A percentile compares a stretch with the other conserved stretches of the same genome.
Evolutionary conservation across 2,888 invertebrate species (phyloP).

Genomic region (Altica lythri): DNA sequence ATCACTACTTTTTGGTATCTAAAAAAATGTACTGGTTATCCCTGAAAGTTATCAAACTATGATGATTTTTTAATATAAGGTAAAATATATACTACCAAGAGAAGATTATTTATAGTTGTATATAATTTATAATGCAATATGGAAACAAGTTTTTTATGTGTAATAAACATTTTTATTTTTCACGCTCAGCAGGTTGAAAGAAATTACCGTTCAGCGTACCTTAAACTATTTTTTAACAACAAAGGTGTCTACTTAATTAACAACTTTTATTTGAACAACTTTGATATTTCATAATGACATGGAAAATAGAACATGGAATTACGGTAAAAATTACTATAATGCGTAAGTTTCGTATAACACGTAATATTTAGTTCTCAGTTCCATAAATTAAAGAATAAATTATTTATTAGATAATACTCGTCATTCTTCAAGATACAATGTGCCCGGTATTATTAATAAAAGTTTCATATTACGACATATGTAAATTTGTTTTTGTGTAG

Average conservation of each 20-base stretch:
- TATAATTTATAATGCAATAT: too few relatives aligned
- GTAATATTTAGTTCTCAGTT: slow-evolving; percentile 8
- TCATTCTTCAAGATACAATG: slow-evolving; percentile 5
- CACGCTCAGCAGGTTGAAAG: slow-evolving; percentile 12
- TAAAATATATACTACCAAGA: too few relatives aligned
- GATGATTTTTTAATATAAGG: too few relatives aligned
- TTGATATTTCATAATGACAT: slow-evolving; percentile 15
- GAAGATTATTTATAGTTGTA: too few relatives aligned
- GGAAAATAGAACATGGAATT: slow-evolving; percentile 6
- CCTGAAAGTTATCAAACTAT: too few relatives aligned
- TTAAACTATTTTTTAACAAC: slow-evolving; percentile 1
- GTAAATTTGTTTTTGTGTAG: slow-evolving; percentile 5
- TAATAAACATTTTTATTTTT: slow-evolving; percentile 11
- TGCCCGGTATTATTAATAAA: background rate
- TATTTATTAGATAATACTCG: background rate
- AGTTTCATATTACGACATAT: slow-evolving; percentile 4
- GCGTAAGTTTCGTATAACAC: background rate
- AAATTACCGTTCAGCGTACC: slow-evolving; percentile 13
- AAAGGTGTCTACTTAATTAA: slow-evolving; percentile 13
- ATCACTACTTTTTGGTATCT: too few relatives aligned
- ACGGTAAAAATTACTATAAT: slow-evolving; percentile 12
- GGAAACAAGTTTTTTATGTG: background rate
- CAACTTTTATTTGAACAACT: slow-evolving; percentile 18
- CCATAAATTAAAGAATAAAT: slow-evolving; percentile 2
- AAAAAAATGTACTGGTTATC: too few relatives aligned